Evolutionary conservation across 2,888 invertebrate species (phyloP).

Genomic region (Rhodophaea formosa): DNA sequence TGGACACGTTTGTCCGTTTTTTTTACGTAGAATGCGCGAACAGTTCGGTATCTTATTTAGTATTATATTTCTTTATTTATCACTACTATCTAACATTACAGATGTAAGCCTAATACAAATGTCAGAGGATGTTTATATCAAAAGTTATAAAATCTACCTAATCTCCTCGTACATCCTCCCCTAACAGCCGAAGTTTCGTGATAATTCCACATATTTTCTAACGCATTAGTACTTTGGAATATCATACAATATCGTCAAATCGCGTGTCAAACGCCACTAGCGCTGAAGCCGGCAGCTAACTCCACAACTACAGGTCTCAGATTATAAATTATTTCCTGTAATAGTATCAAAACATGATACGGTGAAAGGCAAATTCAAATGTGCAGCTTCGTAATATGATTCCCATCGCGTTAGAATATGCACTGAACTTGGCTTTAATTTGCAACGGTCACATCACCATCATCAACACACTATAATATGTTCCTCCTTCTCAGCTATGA

Average conservation of each 20-base stretch:
- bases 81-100: no score
- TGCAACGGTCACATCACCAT: no score
- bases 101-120: neutral
- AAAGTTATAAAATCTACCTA: neutral
- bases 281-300: neutral
- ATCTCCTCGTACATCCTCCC: neutral
- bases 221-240: neutral
- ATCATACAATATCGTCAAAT: conserved; percentile 1
- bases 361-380: neutral
- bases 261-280: conserved; percentile 3
- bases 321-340: conserved; percentile 15
- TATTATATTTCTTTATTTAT: no score
- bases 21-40: no score
- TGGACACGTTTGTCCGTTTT: no score
- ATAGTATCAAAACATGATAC: conserved; percentile 15
- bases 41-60: no score
- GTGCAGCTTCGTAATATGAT: neutral
- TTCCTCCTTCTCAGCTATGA: no score
- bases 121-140: neutral
- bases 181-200: neutral
- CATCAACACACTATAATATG: no score
- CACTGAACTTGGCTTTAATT: neutral
- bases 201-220: neutral
- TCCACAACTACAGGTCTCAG: neutral
- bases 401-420: neutral